Conservation (phyloP, 2,888 invertebrate species). For the Biston stratarius region DNA sequence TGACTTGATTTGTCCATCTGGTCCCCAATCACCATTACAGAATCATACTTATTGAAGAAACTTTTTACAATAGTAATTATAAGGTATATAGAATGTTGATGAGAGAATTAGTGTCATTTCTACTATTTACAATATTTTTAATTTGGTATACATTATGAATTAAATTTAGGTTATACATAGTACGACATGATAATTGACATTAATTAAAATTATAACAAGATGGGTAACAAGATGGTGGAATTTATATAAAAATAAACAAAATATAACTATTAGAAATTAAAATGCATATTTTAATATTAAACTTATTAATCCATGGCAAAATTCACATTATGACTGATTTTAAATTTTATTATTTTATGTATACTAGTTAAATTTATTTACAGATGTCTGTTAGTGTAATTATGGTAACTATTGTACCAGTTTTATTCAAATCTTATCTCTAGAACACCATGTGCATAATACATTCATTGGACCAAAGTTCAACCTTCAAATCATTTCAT, state of each 20-base stretch:
- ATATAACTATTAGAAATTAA: too few species aligned
- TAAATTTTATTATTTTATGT: too few species aligned
- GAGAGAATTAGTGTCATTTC: background rate
- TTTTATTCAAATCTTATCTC: conserved; percentile 57
- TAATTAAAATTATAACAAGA: background rate
- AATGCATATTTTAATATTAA: background rate
- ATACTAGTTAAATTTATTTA: conserved; percentile 28
- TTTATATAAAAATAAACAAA: too few species aligned
- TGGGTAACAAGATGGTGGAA: too few species aligned
- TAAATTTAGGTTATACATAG: background rate
- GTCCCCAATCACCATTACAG: conserved; percentile 76
- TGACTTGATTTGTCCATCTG: conserved; percentile 67
- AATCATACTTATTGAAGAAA: conserved; percentile 46
- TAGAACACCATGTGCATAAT: conserved; percentile 82
- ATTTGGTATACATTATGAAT: background rate
- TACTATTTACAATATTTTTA: conserved; percentile 3
- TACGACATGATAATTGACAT: conserved; percentile 6
- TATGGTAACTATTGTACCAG: conserved; percentile 18
- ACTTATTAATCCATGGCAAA: background rate
- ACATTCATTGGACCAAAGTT: conserved; percentile 85
- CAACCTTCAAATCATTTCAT: conserved; percentile 80
- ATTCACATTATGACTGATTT: too few species aligned
- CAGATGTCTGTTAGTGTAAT: conserved; percentile 25
- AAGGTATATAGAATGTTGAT: conserved; percentile 2
- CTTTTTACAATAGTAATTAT: conserved; percentile 1